These are phyloP conservation scores for Drosophila funebris DNA, from an alignment of 1,140 invertebrate genomes.

Conservation along the genomic window DNA sequence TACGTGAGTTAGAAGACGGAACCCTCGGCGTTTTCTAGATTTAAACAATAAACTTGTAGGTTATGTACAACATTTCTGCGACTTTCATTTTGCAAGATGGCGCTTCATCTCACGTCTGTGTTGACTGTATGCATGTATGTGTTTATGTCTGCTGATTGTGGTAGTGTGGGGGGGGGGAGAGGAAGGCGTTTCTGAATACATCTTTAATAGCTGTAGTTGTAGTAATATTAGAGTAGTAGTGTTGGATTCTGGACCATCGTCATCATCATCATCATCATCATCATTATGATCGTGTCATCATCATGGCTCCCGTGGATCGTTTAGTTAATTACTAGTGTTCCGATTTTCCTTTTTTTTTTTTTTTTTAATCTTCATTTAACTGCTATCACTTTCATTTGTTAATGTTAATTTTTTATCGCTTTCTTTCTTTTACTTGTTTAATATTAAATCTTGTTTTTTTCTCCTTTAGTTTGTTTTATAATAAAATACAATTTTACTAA, in stretches of 20 bases:
- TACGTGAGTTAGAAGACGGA: constrained; percentile 45
- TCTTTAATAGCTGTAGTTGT: constrained; percentile 12
- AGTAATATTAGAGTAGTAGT: constrained; percentile 9
- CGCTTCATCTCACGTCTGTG: constrained; percentile 19
- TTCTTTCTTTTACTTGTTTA: constrained; percentile 37
- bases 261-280: constrained; percentile 2
- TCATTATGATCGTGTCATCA: neutral
- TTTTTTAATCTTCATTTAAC: constrained; percentile 64
- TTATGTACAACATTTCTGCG: constrained; percentile 72
- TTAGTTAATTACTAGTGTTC: constrained; percentile 62
- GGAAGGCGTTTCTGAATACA: constrained; percentile 26
- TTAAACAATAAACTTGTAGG: constrained; percentile 46
- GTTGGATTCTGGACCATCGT: constrained; percentile 22
- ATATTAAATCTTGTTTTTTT: constrained; percentile 54
- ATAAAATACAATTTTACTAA: constrained; percentile 74
- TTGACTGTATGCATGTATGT: constrained; percentile 5
- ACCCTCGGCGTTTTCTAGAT: constrained; percentile 16
- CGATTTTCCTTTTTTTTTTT: constrained; percentile 34
- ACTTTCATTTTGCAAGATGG: constrained; percentile 32
- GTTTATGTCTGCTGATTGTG: neutral
- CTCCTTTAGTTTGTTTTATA: constrained; percentile 43
- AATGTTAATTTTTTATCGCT: constrained; percentile 54
- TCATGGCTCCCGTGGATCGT: constrained; percentile 21
- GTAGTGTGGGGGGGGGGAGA: constrained; percentile 2
- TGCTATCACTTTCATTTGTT: constrained; percentile 73